Conservation (phyloP, 2,113 vertebrate genomes). For the Macroglossus sobrinus region DNA sequence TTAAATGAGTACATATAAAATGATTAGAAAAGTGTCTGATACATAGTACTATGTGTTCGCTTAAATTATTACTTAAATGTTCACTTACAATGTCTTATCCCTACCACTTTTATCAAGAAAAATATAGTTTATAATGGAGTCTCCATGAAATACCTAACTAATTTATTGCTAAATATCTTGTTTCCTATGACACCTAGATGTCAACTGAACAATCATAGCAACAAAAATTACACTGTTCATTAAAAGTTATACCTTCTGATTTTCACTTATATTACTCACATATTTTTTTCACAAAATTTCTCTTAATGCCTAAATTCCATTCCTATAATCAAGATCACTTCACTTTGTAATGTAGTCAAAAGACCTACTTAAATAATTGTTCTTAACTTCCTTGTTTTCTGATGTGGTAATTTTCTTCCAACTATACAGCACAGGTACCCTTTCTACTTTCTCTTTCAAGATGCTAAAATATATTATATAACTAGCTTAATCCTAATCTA, state of each 20-base stretch:
- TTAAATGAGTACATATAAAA: not conserved
- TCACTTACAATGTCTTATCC: not conserved
- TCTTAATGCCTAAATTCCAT: not conserved
- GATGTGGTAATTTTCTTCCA: constrained; percentile 30
- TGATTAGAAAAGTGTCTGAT: not conserved
- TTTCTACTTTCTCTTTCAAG: constrained; percentile 40
- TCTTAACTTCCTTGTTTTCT: not conserved
- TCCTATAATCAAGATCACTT: constrained; percentile 27
- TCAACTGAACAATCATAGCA: not conserved
- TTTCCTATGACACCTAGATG: not conserved
- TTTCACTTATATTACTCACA: constrained; percentile 2
- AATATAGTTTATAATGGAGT: not conserved
- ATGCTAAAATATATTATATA: constrained; percentile 42
- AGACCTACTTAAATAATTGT: constrained; percentile 37
- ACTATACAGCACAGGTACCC: not conserved
- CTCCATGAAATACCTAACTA: not conserved
- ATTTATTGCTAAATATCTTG: not conserved
- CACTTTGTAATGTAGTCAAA: constrained; percentile 39
- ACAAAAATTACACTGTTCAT: not conserved
- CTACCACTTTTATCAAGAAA: not conserved
- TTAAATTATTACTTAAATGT: not conserved
- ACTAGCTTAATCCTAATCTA: constrained; percentile 46
- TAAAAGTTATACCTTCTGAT: not conserved
- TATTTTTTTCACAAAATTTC: not conserved
- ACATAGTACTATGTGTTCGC: not conserved